Percentiles rank a stretch among this genome's conserved stretches.
Evolutionary conservation across 2,888 invertebrate genomes (phyloP).

Genomic region (Drosophila bunnanda): DNA sequence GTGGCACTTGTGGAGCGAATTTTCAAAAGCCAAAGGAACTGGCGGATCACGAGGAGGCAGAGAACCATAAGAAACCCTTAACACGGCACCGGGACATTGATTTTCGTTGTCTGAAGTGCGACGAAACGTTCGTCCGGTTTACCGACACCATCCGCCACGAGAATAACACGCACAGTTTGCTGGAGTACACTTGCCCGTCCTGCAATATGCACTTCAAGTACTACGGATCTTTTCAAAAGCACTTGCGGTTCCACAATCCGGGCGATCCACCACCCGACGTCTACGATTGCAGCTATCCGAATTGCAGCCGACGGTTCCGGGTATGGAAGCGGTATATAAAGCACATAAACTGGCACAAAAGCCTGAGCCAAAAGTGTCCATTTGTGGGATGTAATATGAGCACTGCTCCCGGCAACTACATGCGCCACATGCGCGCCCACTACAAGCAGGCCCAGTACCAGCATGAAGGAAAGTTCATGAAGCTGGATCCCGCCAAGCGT

Average conservation of each 20-base stretch:
- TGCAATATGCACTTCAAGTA: constrained; percentile 8
- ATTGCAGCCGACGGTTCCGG: constrained; percentile 7
- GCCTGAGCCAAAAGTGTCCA: background rate
- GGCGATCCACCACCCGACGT: background rate
- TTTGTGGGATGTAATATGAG: background rate
- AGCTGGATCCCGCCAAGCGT: background rate
- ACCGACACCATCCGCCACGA: constrained; percentile 22
- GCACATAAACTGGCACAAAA: constrained; percentile 9
- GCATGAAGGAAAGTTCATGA: constrained; percentile 10
- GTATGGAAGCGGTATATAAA: background rate
- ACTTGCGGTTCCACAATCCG: background rate
- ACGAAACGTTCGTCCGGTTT: background rate
- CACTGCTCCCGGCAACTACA: background rate
- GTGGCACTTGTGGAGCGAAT: constrained; percentile 7
- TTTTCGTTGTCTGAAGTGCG: constrained; percentile 11
- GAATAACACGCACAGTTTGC: background rate
- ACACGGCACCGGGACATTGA: constrained; percentile 5
- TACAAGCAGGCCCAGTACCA: background rate
- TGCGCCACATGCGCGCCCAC: constrained; percentile 6
- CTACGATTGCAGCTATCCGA: background rate
- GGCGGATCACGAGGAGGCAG: background rate
- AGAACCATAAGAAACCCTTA: background rate
- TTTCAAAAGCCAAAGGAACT: background rate
- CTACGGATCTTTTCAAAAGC: constrained; percentile 1
- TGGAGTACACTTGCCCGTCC: background rate